Evolutionary conservation across 2,113 vertebrate genomes (phyloP).

Genomic region (Psilopogon haemacephalus): DNA sequence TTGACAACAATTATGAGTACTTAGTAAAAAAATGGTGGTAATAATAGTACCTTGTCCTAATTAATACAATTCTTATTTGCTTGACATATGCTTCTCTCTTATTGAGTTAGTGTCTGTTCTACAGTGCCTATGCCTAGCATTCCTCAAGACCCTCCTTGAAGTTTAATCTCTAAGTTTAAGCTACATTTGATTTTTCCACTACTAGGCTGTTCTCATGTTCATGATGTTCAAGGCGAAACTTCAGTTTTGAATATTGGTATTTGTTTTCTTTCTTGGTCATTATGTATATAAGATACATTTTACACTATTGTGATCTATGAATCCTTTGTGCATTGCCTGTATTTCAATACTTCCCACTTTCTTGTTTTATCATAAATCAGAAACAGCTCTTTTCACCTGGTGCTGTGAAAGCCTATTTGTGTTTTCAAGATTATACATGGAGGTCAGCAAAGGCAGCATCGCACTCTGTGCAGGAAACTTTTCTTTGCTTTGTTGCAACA

Average conservation of each 20-base stretch:
- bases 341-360: background rate
- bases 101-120: background rate
- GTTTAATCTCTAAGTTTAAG: background rate
- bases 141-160: background rate
- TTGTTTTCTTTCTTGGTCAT: background rate
- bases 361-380: background rate
- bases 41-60: background rate
- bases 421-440: background rate
- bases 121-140: background rate
- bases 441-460: background rate
- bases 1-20: background rate
- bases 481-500: background rate
- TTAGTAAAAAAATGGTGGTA: background rate
- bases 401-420: background rate
- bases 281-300: background rate
- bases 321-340: background rate
- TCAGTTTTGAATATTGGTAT: background rate
- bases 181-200: background rate
- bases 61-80: background rate
- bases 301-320: background rate
- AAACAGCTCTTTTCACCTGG: background rate
- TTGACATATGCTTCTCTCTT: background rate
- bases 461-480: background rate
- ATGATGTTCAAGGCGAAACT: background rate
- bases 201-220: background rate